Conservation (phyloP, 2,888 invertebrate genomes). For the Griposia aprilina region DNA sequence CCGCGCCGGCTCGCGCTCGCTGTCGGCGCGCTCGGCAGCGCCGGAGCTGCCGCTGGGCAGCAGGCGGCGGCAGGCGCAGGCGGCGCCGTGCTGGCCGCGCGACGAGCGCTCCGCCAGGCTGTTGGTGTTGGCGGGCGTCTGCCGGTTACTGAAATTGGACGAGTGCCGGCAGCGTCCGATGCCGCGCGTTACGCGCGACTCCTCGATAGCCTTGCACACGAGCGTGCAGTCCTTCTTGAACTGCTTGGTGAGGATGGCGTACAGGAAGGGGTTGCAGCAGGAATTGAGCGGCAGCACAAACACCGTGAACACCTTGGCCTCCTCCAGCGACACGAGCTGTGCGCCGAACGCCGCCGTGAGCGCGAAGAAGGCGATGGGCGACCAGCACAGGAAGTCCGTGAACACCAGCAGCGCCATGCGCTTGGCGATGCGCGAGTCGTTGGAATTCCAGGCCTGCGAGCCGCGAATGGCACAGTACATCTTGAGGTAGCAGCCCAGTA, state of each 20-base stretch:
- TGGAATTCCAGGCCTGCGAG: slow-evolving; percentile 99
- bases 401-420: slow-evolving; percentile 99
- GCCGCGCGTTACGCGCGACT: slow-evolving; percentile 96
- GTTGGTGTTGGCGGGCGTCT: slow-evolving; percentile 96
- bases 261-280: slow-evolving; percentile 99
- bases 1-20: slow-evolving; percentile 59
- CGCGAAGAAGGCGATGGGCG: slow-evolving; percentile 98
- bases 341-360: slow-evolving; percentile 98
- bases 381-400: slow-evolving; percentile 99
- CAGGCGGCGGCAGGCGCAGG: slow-evolving; percentile 92
- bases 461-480: slow-evolving; percentile 99
- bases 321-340: slow-evolving; percentile 97
- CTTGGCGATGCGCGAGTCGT: slow-evolving; percentile 98
- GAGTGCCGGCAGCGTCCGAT: slow-evolving; percentile 96
- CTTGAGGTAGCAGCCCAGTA: slow-evolving; percentile 98
- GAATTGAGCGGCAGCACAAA: slow-evolving; percentile 98
- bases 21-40: slow-evolving; percentile 89
- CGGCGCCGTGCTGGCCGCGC: slow-evolving; percentile 92
- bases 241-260: slow-evolving; percentile 99
- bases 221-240: slow-evolving; percentile 99
- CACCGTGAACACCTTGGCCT: slow-evolving; percentile 98
- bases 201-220: slow-evolving; percentile 98
- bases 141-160: slow-evolving; percentile 96
- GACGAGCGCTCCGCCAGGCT: slow-evolving; percentile 95
- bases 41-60: slow-evolving; percentile 94